A percentile compares a stretch with the other conserved stretches of the same genome.
phyloP scores from a whole-genome alignment of 2,797 vertebrate species.

The Schizothorax lantsangensis region DNA sequence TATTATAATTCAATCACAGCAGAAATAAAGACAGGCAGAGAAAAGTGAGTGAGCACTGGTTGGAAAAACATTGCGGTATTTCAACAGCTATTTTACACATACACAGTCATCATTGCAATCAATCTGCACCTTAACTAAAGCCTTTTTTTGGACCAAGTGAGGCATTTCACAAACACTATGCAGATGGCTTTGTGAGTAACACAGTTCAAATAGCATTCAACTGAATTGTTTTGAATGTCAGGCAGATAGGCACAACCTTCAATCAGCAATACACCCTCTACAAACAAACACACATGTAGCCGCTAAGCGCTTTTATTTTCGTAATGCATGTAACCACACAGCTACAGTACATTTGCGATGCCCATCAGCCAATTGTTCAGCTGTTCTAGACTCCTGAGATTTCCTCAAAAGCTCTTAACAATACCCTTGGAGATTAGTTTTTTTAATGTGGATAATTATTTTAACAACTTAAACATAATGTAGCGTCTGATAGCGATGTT shows the following conservation, averaged over 20 bases:
- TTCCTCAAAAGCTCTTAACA: slow-evolving; percentile 10
- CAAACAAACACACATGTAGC: slow-evolving; percentile 32
- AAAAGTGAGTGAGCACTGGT: background rate
- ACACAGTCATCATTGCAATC: background rate
- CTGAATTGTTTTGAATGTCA: background rate
- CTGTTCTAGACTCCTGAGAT: slow-evolving; percentile 13
- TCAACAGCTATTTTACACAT: slow-evolving; percentile 3
- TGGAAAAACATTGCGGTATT: background rate
- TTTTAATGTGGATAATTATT: slow-evolving; percentile 67
- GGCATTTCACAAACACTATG: background rate
- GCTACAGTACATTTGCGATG: slow-evolving; percentile 10
- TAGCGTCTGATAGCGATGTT: slow-evolving; percentile 51
- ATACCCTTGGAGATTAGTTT: slow-evolving; percentile 30
- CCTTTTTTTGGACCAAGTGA: background rate
- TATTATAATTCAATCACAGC: slow-evolving; percentile 14
- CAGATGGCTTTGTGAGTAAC: background rate
- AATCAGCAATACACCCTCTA: background rate
- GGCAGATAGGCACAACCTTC: background rate
- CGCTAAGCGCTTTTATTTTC: background rate
- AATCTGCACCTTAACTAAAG: slow-evolving; percentile 11
- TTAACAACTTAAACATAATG: slow-evolving; percentile 65
- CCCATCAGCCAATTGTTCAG: slow-evolving; percentile 8
- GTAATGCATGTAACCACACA: background rate
- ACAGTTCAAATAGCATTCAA: slow-evolving; percentile 37
- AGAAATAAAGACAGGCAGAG: background rate